These are phyloP conservation scores for Nannospalax galili DNA, from an alignment of 2,113 vertebrate species.

Conservation along the genomic window DNA sequence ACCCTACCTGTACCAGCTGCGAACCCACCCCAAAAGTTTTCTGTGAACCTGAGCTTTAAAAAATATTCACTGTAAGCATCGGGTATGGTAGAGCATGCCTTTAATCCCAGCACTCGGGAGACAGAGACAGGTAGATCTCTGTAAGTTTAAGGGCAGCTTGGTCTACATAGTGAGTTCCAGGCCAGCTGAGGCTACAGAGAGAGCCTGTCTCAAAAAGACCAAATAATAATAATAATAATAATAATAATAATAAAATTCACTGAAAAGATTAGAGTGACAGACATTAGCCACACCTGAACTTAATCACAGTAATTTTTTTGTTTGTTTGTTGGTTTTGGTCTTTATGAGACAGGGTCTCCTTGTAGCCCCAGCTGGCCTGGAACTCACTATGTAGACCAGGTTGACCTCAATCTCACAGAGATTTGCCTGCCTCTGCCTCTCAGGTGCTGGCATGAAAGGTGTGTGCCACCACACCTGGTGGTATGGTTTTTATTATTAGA, in stretches of 20 bases:
- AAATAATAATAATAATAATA: too few relatives aligned
- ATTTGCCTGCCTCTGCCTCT: not conserved
- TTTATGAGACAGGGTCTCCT: not conserved
- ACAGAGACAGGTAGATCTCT: too few relatives aligned
- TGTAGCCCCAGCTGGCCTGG: not conserved
- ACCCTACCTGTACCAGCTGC: not conserved
- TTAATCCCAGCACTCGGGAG: too few relatives aligned
- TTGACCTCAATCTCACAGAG: not conserved
- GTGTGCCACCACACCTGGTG: not conserved
- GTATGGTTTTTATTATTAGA: not conserved
- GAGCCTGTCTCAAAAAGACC: too few relatives aligned
- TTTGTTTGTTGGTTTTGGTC: not conserved
- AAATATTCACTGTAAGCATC: not conserved
- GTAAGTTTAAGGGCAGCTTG: too few relatives aligned
- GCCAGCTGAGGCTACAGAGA: too few relatives aligned
- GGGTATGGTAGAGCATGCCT: too few relatives aligned
- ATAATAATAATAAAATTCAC: not conserved
- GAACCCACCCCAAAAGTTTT: not conserved
- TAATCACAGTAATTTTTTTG: not conserved
- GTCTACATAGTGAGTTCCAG: too few relatives aligned
- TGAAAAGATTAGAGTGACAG: not conserved
- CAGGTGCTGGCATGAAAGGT: not conserved
- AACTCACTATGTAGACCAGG: not conserved
- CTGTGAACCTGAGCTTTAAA: constrained; percentile 16
- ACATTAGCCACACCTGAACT: not conserved